Evolutionary conservation across 2,113 vertebrate genomes (phyloP).

Genomic region (Varanus komodoensis): DNA sequence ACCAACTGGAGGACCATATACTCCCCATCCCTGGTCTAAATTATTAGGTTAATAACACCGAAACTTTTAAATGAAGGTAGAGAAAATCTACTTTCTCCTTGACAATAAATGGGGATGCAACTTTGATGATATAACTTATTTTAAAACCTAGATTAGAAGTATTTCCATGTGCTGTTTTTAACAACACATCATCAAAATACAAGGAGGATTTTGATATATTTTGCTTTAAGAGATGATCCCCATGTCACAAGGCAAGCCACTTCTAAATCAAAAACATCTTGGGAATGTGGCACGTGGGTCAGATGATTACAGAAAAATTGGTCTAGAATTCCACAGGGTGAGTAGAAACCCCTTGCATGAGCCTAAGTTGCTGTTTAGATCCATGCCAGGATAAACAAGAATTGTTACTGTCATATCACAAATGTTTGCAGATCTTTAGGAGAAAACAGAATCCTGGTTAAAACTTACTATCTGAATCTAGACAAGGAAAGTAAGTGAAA

Average conservation of each 20-base stretch:
- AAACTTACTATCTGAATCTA: neutral
- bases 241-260: neutral
- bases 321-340: neutral
- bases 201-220: neutral
- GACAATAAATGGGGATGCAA: neutral
- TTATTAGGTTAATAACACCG: neutral
- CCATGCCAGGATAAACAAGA: neutral
- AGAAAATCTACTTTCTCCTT: neutral
- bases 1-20: too few species aligned
- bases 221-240: neutral
- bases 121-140: neutral
- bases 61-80: neutral
- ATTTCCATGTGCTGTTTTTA: neutral
- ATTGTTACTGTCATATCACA: neutral
- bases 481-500: neutral
- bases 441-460: neutral
- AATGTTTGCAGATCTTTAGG: neutral
- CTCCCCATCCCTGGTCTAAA: neutral
- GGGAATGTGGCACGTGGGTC: neutral
- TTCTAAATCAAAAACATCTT: neutral
- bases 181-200: neutral
- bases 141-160: neutral
- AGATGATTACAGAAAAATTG: neutral
- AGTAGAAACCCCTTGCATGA: neutral
- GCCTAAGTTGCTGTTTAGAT: neutral